Evolutionary conservation across 2,888 invertebrate species (phyloP).

Genomic region (Torymus auratus): DNA sequence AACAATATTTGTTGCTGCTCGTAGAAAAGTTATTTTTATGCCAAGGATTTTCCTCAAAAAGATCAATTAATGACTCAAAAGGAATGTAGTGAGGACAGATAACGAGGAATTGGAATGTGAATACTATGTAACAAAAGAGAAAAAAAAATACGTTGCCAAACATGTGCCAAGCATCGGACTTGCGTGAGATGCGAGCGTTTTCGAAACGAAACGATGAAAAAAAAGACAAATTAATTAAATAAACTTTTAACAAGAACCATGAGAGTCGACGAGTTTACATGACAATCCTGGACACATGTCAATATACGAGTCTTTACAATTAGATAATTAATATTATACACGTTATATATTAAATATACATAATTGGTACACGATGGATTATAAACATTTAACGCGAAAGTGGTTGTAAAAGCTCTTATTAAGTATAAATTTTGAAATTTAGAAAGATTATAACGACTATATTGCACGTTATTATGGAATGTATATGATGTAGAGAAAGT

Average conservation of each 20-base stretch:
- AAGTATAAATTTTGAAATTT: conserved; percentile 34
- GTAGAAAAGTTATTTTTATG: conserved; percentile 4
- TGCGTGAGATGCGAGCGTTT: conserved; percentile 36
- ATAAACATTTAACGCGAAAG: conserved; percentile 30
- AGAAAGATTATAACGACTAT: conserved; percentile 29
- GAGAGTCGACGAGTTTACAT: conserved; percentile 52
- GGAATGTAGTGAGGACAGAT: conserved; percentile 12
- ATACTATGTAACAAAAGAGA: conserved; percentile 9
- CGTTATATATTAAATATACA: conserved; percentile 48
- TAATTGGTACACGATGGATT: conserved; percentile 28
- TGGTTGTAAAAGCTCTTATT: conserved; percentile 33
- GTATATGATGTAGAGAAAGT: conserved; percentile 38
- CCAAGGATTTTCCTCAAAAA: background rate
- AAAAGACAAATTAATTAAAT: conserved; percentile 10
- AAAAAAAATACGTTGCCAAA: conserved; percentile 51
- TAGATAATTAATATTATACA: conserved; percentile 48
- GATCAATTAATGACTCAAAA: conserved; percentile 27
- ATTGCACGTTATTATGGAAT: conserved; percentile 48
- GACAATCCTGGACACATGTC: conserved; percentile 64
- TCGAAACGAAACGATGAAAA: conserved; percentile 4
- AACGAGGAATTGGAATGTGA: conserved; percentile 27
- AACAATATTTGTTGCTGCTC: background rate
- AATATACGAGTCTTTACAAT: conserved; percentile 56
- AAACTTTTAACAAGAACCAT: conserved; percentile 28
- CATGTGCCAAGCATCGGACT: conserved; percentile 56